A percentile compares a stretch with the other conserved stretches of the same genome.
These are phyloP conservation scores for Galaxias olidus DNA, from an alignment of 2,797 vertebrate genomes.

Conservation along the genomic window DNA sequence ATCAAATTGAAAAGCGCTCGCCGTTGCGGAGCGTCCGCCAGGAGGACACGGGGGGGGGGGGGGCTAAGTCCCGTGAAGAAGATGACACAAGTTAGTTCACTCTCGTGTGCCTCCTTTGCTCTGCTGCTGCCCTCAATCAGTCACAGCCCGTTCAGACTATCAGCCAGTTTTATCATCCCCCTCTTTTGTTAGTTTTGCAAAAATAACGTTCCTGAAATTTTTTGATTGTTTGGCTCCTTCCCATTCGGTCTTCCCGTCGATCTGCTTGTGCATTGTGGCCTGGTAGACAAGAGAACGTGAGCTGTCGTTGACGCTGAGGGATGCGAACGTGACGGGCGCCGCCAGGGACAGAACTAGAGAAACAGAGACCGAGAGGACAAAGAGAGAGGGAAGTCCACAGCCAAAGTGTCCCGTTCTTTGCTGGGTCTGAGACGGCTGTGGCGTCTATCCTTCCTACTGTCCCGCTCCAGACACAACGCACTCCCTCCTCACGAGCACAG, in stretches of 20 bases:
- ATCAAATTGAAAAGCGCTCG: slow-evolving; percentile 39
- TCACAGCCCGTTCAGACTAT: not conserved
- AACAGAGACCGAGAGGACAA: slow-evolving; percentile 5
- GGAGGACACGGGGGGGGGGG: slow-evolving; percentile 20
- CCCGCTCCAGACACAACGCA: too few species aligned
- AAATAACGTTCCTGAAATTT: too few species aligned
- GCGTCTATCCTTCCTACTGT: slow-evolving; percentile 12
- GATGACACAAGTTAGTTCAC: not conserved
- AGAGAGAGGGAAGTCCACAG: slow-evolving; percentile 14
- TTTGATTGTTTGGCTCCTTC: too few species aligned
- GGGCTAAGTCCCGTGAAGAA: slow-evolving; percentile 19
- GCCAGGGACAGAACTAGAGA: not conserved
- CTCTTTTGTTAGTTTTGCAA: too few species aligned
- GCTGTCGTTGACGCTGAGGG: not conserved
- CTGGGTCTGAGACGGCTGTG: not conserved
- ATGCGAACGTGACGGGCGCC: not conserved
- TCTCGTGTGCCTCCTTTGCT: not conserved
- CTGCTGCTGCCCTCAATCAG: not conserved
- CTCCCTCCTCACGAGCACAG: too few species aligned
- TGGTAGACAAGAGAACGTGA: not conserved
- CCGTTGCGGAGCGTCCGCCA: slow-evolving; percentile 18
- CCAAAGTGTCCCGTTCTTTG: not conserved
- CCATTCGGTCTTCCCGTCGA: too few species aligned
- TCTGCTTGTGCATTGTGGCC: too few species aligned
- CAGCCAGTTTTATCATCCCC: too few species aligned